Conservation (phyloP, 2,888 invertebrate species). For the Cenopis cana region DNA sequence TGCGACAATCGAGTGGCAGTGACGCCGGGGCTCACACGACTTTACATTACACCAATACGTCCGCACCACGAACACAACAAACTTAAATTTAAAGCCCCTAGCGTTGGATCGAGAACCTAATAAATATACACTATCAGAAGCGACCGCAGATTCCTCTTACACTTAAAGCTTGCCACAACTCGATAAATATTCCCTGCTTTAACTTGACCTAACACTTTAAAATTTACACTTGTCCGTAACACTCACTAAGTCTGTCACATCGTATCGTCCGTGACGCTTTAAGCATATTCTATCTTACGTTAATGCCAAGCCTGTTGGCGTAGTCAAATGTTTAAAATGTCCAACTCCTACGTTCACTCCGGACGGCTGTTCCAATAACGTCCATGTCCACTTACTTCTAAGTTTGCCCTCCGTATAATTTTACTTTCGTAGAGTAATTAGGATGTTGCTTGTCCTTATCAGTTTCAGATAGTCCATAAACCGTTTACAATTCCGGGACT, state of each 20-base stretch:
- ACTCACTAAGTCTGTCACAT: constrained; percentile 25
- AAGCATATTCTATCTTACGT: constrained; percentile 27
- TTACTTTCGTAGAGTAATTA: background rate
- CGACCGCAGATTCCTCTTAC: constrained; percentile 51
- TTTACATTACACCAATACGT: constrained; percentile 8
- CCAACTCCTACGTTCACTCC: background rate
- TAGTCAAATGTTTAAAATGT: constrained; percentile 31
- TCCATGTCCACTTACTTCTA: constrained; percentile 8
- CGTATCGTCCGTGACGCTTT: constrained; percentile 25
- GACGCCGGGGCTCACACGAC: constrained; percentile 4
- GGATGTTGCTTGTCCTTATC: background rate
- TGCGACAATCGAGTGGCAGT: constrained; percentile 3
- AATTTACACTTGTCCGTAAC: constrained; percentile 50
- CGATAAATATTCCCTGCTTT: constrained; percentile 59
- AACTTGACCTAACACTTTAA: constrained; percentile 52
- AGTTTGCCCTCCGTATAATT: background rate
- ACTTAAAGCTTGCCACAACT: constrained; percentile 63
- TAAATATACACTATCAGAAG: constrained; percentile 57
- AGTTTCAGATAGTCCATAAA: background rate
- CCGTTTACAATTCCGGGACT: background rate
- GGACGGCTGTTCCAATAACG: constrained; percentile 7
- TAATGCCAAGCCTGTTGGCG: constrained; percentile 31
- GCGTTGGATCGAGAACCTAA: constrained; percentile 49
- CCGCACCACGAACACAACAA: constrained; percentile 5
- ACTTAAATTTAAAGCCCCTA: constrained; percentile 16